Base-by-base conservation (phyloP, 2,888 invertebrate genomes). In the Podotricha telesiphe region DNA sequence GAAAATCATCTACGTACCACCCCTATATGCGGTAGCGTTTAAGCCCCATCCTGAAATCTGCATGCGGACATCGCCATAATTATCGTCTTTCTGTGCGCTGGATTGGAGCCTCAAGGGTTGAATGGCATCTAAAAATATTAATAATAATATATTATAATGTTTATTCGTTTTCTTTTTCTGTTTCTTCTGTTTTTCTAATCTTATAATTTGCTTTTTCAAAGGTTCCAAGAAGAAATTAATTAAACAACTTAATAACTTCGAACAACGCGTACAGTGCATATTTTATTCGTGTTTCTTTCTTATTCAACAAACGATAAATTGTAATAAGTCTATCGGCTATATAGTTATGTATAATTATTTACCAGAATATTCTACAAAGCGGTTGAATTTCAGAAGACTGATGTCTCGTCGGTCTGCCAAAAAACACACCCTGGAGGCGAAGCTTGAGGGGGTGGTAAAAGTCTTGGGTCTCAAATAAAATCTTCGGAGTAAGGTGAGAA, bases 31-130 rank as follows among this genome's bases (percentile, higher is more conserved):
- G 2, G 58, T 20, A 7, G 40, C 40, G 10, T 40, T 58, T 19
- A 58, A n/a, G 10, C 58, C 58, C 58, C 58, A 58, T n/a, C 58
- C 58, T 8, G 40, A 20, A 10, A 42, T 3, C 15, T 8, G 2
- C 20, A 58, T 4, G 3, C 20, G 19, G 40, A 58, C 42, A 10
- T 42, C 58, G 0, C 3, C 5, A 20, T 58, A 58, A 20, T 58
- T 22, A 10, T 2, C 22, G 15, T 58, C 10, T 42, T 42, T 42
- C 4, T 58, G 58, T 10, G 58, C 22, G n/a, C 58, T 42, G 15
- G 58, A 0, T 58, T 58, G 58, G 15, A 58, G 15, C n/a, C 58
- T 58, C 17, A 58, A 10, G 8, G 58, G 58, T n/a, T 58, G 58
- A n/a, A 58, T 42, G 4, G 10, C 2, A 58, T 20, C 58, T 58